Base-by-base conservation (phyloP, 2,888 invertebrate species). In the Apotomis turbidana region DNA sequence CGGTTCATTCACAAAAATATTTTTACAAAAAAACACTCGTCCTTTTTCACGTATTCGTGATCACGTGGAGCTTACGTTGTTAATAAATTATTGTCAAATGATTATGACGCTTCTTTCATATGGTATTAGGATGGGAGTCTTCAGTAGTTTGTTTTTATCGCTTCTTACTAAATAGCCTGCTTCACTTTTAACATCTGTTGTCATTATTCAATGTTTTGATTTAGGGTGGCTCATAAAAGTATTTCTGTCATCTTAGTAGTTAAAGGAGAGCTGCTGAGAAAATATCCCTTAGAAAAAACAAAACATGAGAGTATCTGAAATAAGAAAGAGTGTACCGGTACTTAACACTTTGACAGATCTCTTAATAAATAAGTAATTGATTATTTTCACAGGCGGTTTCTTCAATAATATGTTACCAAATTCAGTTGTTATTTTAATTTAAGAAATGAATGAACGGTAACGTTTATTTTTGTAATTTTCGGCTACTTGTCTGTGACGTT, bases 1-100 rank as follows among this genome's bases (percentile, higher is more conserved):
- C 76, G 80, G 27, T 78, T 82, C 82, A 85, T 88, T 87, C 85
- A 90, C 87, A 74, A 84, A 87, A 89, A 89, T 88, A 87, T 89
- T 90, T 86, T 81, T 85, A 82, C 83, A 86, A 86, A 88, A 58
- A 72, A 72, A 63, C 41, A 5, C 62, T 72, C 38, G 52, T 63
- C 78, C 71, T 58, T 67, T 74, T 73, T 66, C 77, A 52, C n/a
- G 44, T 49, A 68, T 68, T 68, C 63, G 79, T 80, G 83, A 86
- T 87, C 85, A 88, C 86, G 85, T 89, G 76, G 77, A 77, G 78
- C 83, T 85, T 81, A 83, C 76, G 84, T 85, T 82, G 86, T 87
- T 86, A 87, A 88, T 87, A 87, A 88, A 88, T 89, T 88, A 85
- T 83, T 79, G 79, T 78, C 68, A 80, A 81, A 81, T 77, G 79